These are phyloP conservation scores for Eulemur macaco DNA, from an alignment of 2,113 vertebrate genomes.

Conservation along the genomic window DNA sequence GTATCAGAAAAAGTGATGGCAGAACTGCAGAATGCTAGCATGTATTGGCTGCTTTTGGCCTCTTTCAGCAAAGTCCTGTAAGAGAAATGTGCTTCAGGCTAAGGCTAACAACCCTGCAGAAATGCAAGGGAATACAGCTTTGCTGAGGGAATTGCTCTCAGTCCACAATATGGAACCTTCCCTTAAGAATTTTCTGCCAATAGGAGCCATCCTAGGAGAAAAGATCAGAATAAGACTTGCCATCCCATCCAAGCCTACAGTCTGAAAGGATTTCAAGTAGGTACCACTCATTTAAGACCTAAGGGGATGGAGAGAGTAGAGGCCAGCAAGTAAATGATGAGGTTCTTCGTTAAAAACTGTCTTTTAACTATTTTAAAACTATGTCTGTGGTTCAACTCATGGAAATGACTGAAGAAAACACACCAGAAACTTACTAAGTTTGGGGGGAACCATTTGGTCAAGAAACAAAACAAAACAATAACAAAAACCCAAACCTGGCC, in stretches of 20 bases:
- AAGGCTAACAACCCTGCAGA: not conserved
- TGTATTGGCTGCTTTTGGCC: not conserved
- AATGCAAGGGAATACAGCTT: not conserved
- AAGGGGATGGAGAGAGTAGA: not conserved
- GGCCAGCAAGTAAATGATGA: conserved; percentile 8
- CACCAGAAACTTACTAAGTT: not conserved
- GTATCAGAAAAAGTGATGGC: not conserved
- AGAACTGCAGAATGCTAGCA: not conserved
- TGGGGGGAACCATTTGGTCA: not conserved
- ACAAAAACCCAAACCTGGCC: not conserved
- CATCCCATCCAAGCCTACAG: not conserved
- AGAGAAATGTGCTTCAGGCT: not conserved
- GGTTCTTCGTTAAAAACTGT: not conserved
- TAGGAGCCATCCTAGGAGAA: not conserved
- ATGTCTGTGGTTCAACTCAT: not conserved
- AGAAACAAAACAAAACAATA: not conserved
- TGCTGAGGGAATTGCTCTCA: not conserved
- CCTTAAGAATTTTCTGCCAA: not conserved
- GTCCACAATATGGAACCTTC: not conserved
- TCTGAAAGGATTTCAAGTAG: not conserved
- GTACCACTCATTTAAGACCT: not conserved
- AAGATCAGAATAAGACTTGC: not conserved
- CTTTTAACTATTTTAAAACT: not conserved
- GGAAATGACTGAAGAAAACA: conserved; percentile 12
- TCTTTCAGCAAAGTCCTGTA: not conserved